These are phyloP conservation scores for Lophura nycthemera DNA, from an alignment of 2,113 vertebrate genomes.

Conservation along the genomic window DNA sequence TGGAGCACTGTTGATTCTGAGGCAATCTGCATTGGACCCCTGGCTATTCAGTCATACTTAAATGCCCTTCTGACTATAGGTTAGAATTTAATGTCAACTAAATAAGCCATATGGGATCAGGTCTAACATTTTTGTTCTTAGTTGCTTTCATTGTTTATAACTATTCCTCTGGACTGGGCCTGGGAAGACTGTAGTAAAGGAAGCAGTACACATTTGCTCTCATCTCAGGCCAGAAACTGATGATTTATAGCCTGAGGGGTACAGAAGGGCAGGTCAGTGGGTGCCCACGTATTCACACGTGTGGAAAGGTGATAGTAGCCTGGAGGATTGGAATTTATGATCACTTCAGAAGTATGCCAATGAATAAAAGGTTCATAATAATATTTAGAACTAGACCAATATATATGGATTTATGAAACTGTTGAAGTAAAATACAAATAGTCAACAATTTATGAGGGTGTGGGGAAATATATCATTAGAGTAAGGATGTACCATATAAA, in stretches of 20 bases:
- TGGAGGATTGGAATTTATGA: constrained; percentile 9
- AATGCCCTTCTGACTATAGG: neutral
- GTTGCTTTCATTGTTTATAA: neutral
- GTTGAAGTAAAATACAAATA: constrained; percentile 52
- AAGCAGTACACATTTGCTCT: neutral
- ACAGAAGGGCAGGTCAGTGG: fast-evolving
- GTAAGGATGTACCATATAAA: constrained; percentile 33
- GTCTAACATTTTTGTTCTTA: neutral
- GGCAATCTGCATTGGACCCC: neutral
- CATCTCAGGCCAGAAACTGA: neutral
- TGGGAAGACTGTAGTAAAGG: neutral
- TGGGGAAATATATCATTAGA: constrained; percentile 47
- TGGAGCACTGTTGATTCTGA: neutral
- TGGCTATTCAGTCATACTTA: neutral
- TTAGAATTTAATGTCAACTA: neutral
- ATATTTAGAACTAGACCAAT: constrained; percentile 42
- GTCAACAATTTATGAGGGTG: constrained; percentile 57
- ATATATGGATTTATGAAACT: constrained; percentile 59
- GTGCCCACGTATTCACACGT: neutral
- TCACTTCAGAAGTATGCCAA: neutral
- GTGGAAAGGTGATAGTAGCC: neutral
- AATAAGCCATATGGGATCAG: neutral
- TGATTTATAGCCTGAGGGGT: neutral
- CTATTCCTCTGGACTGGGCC: neutral
- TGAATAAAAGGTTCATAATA: constrained; percentile 33